Conservation (phyloP, 2,113 vertebrate genomes). For the Pseudonaja textilis region DNA sequence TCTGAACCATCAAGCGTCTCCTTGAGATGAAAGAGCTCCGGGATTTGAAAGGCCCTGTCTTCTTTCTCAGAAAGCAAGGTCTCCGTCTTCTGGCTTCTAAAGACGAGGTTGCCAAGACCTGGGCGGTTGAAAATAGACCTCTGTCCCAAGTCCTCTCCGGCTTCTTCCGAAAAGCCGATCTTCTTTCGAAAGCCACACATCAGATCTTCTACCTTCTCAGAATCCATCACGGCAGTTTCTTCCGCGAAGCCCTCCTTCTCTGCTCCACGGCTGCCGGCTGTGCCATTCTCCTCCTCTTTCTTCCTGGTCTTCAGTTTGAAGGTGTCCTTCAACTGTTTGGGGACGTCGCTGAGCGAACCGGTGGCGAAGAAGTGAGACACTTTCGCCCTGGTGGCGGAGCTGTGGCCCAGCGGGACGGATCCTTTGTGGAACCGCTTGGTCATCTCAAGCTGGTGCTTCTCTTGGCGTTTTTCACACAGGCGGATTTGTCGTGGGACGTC, state of each 20-base stretch:
- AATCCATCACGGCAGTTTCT: slow-evolving; percentile 74
- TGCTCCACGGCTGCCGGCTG: slow-evolving; percentile 58
- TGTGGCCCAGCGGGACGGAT: slow-evolving; percentile 53
- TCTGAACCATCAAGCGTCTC: slow-evolving; percentile 33
- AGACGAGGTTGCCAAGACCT: slow-evolving; percentile 90
- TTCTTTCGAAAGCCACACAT: slow-evolving; percentile 49
- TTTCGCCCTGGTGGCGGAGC: slow-evolving; percentile 52
- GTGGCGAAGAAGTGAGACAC: slow-evolving; percentile 59
- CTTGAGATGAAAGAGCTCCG: slow-evolving; percentile 70
- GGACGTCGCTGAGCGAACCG: slow-evolving; percentile 67
- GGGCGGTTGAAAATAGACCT: slow-evolving; percentile 92
- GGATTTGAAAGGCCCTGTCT: slow-evolving; percentile 71
- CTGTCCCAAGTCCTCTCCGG: slow-evolving; percentile 38
- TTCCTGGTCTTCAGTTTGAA: slow-evolving; percentile 78
- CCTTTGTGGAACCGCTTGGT: slow-evolving; percentile 71
- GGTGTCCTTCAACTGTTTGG: slow-evolving; percentile 81
- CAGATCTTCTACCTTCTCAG: slow-evolving; percentile 78
- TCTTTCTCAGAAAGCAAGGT: slow-evolving; percentile 66
- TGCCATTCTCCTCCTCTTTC: slow-evolving; percentile 73
- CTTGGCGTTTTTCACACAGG: slow-evolving; percentile 85
- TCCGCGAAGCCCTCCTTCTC: slow-evolving; percentile 25
- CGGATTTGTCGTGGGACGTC: slow-evolving; percentile 82
- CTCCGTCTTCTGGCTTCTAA: slow-evolving; percentile 75
- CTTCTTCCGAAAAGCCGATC: slow-evolving; percentile 22
- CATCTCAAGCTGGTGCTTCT: slow-evolving; percentile 88